Conservation (phyloP, 2,888 invertebrate species). For the Chloroclystis v-ata region DNA sequence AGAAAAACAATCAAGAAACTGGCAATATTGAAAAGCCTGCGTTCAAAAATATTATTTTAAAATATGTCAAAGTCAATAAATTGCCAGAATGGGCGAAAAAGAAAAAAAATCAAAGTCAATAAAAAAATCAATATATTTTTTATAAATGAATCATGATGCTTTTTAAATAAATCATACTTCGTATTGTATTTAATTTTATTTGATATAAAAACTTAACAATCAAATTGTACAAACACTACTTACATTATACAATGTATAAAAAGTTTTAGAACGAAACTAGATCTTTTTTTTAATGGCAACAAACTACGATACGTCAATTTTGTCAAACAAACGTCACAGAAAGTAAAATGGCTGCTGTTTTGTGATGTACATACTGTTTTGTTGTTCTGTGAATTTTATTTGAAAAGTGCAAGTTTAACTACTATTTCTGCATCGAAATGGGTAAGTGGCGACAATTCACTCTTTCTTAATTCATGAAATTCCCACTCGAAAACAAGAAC, state of each 20-base stretch:
- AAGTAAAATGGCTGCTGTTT: slow-evolving; percentile 63
- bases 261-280: slow-evolving; percentile 6
- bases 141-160: too few relatives aligned
- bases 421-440: slow-evolving; percentile 47
- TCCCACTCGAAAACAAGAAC: too few relatives aligned
- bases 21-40: slow-evolving; percentile 39
- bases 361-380: slow-evolving; percentile 62
- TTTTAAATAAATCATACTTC: too few relatives aligned
- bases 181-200: too few relatives aligned
- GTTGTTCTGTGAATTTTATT: slow-evolving; percentile 55
- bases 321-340: too few relatives aligned
- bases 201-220: too few relatives aligned
- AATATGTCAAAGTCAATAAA: neutral
- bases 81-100: neutral
- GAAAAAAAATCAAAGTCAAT: too few relatives aligned
- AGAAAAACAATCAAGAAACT: slow-evolving; percentile 49
- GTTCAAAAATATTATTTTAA: neutral
- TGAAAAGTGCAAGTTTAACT: slow-evolving; percentile 43
- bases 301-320: neutral
- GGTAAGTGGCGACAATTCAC: slow-evolving; percentile 44
- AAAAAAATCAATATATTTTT: too few relatives aligned
- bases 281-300: slow-evolving; percentile 24
- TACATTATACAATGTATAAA: too few relatives aligned
- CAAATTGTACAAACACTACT: too few relatives aligned
- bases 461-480: neutral